Evolutionary conservation across 2,888 invertebrate species (phyloP), one percentile per base, ranked within the genome.

Genomic region (Mechanitis mazaeus): DNA sequence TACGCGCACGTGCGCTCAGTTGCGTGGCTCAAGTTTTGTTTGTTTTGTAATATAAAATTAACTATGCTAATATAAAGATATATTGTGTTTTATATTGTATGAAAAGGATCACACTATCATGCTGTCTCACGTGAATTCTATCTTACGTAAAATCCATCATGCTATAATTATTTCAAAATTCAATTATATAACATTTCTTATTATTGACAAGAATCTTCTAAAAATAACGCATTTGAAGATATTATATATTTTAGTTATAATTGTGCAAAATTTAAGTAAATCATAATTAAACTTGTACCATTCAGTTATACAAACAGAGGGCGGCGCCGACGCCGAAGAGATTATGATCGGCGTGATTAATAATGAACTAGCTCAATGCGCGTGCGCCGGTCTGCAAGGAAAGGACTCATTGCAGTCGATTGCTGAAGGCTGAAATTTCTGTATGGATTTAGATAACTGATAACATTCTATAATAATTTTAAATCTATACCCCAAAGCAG

Each of bases 311-410:
- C 82, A 87, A 88, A 87, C 87, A 88, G 73, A 71, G 78, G 79
- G 80, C 80, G 85, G 84, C 86, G 85, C 80, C 83, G 80, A 71
- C 78, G 75, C 71, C 71, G 71, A 65, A 69, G 74, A 83, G 87
- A 87, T 87, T 86, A 88, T 84, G 84, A 86, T 87, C 87, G 76
- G 76, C 75, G 75, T 85, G 88, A 89, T 88, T 87, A 85, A 87
- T 86, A 75, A 82, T 78, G 72, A 78, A 75, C 79, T 81, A 82
- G 80, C 76, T 77, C 76, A 63, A 68, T 73, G 78, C 79, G 78
- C 77, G 71, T 69, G 69, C 71, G 50, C 42, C 54, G 57, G 64
- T 61, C 61, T 63, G 58, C 64, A 64, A 66, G 59, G 63, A 59
- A 59, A 55, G 61, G 59, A 63, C 58, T 65, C 58, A 35, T 60